Evolutionary conservation across 2,797 vertebrate genomes (phyloP), one percentile per base, ranked within the genome.

Genomic region (Columba guinea): DNA sequence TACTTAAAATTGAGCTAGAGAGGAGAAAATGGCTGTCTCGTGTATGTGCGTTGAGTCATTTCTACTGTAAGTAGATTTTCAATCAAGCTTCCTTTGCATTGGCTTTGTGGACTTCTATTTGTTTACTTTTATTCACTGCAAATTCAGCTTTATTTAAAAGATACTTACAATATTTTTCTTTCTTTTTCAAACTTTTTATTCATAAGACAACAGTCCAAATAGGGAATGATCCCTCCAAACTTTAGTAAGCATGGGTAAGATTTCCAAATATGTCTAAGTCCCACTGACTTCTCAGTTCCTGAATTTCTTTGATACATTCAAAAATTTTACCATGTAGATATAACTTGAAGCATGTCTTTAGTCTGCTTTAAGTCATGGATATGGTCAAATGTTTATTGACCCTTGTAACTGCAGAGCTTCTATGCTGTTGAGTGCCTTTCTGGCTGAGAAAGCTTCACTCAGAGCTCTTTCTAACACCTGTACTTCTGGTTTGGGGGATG

Each of bases 1-100:
- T 11, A 58, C 37, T 69, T 75, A n/a, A 73, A 87, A 92, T 23
- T 34, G 34, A 90, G 6, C n/a, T 49, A 26, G 62, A 48, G 52
- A 86, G 32, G 13, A 41, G 48, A 80, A 91, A 84, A 21, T 0
- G 0, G 7, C n/a, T 3, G 1, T 62, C 55, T 86, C 10, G 11
- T 35, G 23, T 59, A 9, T 11, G 5, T 56, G 35, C 32, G 26
- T 52, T n/a, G 39, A 75, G n/a, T 51, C 0, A 30, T 65, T 93
- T 89, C 39, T 90, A 18, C 64, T 26, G 1, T 89, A 51, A 34
- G 27, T 70, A 18, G 22, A 22, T 95, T 94, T 89, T 89, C 3
- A 4, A 14, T 64, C 35, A 58, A 75, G 52, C 12, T 58, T 67
- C 11, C 11, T 71, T 90, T 94, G 68, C 32, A 59, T 76, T 89